phyloP scores from a whole-genome alignment of 2,113 vertebrate genomes.

The Puffinus mauretanicus region DNA sequence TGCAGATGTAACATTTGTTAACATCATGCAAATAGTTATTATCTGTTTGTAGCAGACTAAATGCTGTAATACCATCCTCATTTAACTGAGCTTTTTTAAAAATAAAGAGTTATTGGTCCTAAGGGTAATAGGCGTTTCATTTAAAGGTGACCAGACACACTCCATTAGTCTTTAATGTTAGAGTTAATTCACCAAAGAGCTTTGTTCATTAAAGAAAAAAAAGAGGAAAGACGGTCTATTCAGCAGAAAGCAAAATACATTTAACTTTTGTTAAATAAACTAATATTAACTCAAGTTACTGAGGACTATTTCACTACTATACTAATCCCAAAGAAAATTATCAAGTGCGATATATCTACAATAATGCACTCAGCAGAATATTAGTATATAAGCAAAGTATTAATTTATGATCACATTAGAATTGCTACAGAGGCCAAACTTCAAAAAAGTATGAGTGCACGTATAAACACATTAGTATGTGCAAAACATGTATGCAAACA shows the following conservation, averaged over 20 bases:
- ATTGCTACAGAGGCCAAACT: neutral
- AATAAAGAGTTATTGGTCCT: conserved; percentile 26
- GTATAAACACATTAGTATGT: neutral
- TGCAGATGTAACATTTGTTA: conserved; percentile 20
- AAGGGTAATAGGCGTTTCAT: neutral
- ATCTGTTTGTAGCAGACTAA: conserved; percentile 25
- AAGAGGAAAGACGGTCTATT: neutral
- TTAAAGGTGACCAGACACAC: conserved; percentile 77
- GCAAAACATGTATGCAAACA: neutral
- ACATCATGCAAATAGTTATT: conserved; percentile 56
- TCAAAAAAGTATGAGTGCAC: neutral
- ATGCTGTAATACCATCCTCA: neutral
- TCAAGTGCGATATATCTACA: neutral
- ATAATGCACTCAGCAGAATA: neutral
- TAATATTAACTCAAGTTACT: neutral
- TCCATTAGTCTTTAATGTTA: conserved; percentile 60
- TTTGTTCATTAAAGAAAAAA: neutral
- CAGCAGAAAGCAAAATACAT: conserved; percentile 28
- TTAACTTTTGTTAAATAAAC: neutral
- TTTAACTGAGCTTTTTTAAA: conserved; percentile 40
- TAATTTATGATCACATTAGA: neutral
- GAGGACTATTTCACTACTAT: neutral
- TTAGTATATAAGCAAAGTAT: neutral
- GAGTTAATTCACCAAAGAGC: conserved; percentile 34
- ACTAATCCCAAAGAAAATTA: neutral